Evolutionary conservation across 2,113 vertebrate species (phyloP).

Genomic region (Hystrix brachyura): DNA sequence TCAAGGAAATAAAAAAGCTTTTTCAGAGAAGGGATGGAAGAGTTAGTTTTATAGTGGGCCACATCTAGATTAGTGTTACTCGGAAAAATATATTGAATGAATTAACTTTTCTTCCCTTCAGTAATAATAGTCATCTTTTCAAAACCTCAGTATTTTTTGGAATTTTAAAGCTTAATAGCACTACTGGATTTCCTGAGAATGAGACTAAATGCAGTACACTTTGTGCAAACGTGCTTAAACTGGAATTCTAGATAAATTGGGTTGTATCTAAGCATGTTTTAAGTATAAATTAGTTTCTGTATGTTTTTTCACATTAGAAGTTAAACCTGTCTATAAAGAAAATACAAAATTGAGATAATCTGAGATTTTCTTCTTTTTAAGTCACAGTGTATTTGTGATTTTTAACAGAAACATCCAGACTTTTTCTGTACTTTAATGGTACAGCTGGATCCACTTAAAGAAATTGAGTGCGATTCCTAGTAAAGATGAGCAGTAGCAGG

Average conservation of each 20-base stretch:
- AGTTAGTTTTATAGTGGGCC: constrained; percentile 30
- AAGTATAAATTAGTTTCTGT: constrained; percentile 1
- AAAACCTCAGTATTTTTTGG: constrained; percentile 30
- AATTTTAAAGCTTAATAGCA: constrained; percentile 39
- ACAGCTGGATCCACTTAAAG: background rate
- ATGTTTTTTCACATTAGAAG: constrained; percentile 56
- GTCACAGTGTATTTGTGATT: constrained; percentile 20
- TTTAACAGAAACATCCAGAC: background rate
- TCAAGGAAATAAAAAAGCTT: constrained; percentile 46
- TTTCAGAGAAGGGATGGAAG: constrained; percentile 27
- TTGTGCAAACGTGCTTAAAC: background rate
- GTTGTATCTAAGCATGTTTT: constrained; percentile 24
- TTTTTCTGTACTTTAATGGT: background rate
- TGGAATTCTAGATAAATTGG: constrained; percentile 27
- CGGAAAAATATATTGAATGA: constrained; percentile 22
- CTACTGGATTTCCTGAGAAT: background rate
- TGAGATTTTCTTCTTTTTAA: background rate
- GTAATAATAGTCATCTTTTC: constrained; percentile 55
- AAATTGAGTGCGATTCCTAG: background rate
- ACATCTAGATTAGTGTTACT: background rate
- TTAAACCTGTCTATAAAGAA: constrained; percentile 53
- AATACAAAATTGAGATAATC: constrained; percentile 14
- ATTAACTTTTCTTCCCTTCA: constrained; percentile 42
- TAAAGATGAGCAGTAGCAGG: background rate
- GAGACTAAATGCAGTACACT: background rate